A percentile compares a stretch with the other conserved stretches of the same genome.
These are phyloP conservation scores for Graphium colonna DNA, from an alignment of 2,888 invertebrate species.

Conservation along the genomic window DNA sequence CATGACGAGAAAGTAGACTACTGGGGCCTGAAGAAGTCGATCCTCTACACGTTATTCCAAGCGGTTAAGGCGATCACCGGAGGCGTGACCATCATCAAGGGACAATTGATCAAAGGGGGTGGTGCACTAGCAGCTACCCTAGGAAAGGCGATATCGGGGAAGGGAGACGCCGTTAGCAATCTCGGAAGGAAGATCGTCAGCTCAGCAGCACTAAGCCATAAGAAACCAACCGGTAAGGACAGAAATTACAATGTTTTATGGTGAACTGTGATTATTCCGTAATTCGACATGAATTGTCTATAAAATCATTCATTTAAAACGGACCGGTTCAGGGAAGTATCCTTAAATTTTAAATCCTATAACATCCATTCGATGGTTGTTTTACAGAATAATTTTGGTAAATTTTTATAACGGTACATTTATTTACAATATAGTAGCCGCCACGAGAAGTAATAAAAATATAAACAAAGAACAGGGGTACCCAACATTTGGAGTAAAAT, in stretches of 20 bases:
- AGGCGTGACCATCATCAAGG: conserved; percentile 92
- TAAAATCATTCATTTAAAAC: no score
- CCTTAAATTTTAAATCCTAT: no score
- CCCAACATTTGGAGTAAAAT: no score
- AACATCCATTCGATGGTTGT: no score
- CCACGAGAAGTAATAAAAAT: no score
- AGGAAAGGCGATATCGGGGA: conserved; percentile 83
- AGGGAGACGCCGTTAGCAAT: conserved; percentile 89
- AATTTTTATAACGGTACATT: no score
- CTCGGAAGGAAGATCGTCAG: conserved; percentile 89
- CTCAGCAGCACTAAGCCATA: conserved; percentile 84
- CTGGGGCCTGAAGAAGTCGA: conserved; percentile 90
- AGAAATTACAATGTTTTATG: conserved; percentile 15
- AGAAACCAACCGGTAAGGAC: conserved; percentile 61
- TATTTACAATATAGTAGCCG: no score
- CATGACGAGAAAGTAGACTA: conserved; percentile 79
- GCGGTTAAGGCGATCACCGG: conserved; percentile 94
- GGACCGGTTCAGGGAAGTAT: no score
- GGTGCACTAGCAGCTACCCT: conserved; percentile 78
- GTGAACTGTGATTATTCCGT: no score
- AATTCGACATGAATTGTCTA: no score
- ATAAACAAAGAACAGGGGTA: no score
- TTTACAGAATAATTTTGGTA: no score
- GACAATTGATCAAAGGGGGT: conserved; percentile 91
- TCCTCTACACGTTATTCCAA: conserved; percentile 90